Evolutionary conservation across 2,888 invertebrate species (phyloP).

Genomic region (Tipula helvola): DNA sequence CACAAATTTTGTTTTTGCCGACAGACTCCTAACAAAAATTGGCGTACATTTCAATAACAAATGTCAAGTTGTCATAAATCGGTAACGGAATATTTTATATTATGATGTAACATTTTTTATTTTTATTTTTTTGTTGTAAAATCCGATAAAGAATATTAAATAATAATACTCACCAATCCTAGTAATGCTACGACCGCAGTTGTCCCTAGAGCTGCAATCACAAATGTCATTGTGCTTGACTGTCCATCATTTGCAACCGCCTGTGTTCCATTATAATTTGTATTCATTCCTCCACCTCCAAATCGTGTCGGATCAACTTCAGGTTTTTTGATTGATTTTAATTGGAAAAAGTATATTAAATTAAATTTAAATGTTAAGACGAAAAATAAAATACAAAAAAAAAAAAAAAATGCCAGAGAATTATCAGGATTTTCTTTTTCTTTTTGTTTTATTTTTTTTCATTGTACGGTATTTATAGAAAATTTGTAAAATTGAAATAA

Average conservation of each 20-base stretch:
- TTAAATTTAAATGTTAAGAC: neutral
- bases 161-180: neutral
- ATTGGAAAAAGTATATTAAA: neutral
- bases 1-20: too few relatives aligned
- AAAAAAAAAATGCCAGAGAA: neutral
- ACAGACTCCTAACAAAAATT: too few relatives aligned
- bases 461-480: neutral
- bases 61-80: too few relatives aligned
- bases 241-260: neutral
- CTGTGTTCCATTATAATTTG: neutral
- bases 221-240: neutral
- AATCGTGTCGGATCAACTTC: neutral
- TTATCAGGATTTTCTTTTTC: neutral
- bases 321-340: neutral
- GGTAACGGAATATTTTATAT: too few relatives aligned
- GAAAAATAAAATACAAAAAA: neutral
- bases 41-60: too few relatives aligned
- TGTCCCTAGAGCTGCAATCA: neutral
- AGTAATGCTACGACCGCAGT: neutral
- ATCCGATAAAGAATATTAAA: too few relatives aligned
- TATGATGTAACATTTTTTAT: too few relatives aligned
- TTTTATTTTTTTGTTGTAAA: too few relatives aligned
- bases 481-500: neutral
- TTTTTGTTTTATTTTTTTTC: neutral
- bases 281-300: neutral